Base-by-base conservation (phyloP, 1,140 invertebrate species). In the Drosophila ohnishii region DNA sequence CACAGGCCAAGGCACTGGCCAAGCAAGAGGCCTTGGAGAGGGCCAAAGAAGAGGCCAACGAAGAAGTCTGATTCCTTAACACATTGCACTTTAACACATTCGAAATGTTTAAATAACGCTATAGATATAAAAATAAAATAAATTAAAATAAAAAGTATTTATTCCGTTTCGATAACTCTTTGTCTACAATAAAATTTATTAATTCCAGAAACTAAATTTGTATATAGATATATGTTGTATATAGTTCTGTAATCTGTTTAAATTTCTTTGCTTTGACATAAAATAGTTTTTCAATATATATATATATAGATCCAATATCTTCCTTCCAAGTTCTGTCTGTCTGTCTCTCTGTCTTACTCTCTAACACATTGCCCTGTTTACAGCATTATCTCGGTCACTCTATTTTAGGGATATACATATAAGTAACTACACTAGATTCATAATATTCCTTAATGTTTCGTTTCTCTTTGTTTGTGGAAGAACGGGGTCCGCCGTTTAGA, bases 161-260 rank as follows among this genome's bases (percentile, higher is more conserved):
- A 19, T 59, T 75, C 61, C 25, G 32, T 47, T 65, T 75, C 34
- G 47, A 63, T 51, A 77, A 77, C 44, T 61, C 48, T 72, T 83
- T 79, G 76, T 53, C 84, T 88, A 88, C 84, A 84, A 88, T 88
- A 78, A 84, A 88, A 84, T 84, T 87, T 88, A 88, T 88, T 88
- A 88, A 84, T 84, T 80, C 79, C 83, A 84, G 80, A 88, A 88
- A 88, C 84, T 88, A 84, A 84, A 75, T 61, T 84, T 84, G 84
- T 88, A 88, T 88, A 88, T 88, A 88, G 80, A 88, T 80, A 84
- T 83, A 83, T 84, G 44, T 84, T 84, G 75, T 85, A 80, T 85
- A 81, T 71, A 76, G 72, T 73, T 73, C 53, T 80, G 62, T 73
- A 66, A 80, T 80, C 74, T 76, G 73, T 75, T 67, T 55, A 44